Percentiles rank a stretch among this genome's conserved stretches.
These are phyloP conservation scores for Alauda arvensis DNA, from an alignment of 2,797 vertebrate genomes.

Conservation along the genomic window DNA sequence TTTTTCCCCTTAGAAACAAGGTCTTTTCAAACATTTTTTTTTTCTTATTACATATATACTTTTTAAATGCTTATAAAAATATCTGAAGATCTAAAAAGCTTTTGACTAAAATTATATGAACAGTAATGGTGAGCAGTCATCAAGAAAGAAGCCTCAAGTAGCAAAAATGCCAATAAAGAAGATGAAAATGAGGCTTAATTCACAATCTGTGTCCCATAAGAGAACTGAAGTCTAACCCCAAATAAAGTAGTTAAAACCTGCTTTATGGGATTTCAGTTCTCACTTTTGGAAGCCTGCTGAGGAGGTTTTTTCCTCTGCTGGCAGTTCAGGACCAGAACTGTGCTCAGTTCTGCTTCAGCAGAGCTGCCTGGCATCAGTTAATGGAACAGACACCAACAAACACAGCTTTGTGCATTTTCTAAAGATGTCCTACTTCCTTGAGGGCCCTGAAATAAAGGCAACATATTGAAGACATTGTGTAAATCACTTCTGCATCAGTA, in stretches of 20 bases:
- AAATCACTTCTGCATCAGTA: constrained; percentile 47
- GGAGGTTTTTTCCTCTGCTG: not conserved
- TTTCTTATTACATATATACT: not conserved
- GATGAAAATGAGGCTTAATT: not conserved
- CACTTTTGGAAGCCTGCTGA: not conserved
- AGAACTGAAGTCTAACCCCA: not conserved
- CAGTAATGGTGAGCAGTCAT: not conserved
- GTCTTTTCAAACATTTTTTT: not conserved
- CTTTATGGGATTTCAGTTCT: not conserved
- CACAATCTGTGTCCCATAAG: not conserved
- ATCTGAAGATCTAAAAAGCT: not conserved
- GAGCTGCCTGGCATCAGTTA: constrained; percentile 24
- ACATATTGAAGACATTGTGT: constrained; percentile 50
- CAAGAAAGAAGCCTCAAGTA: not conserved
- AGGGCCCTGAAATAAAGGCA: constrained; percentile 21
- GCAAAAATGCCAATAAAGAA: not conserved
- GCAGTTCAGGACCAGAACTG: not conserved
- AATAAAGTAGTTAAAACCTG: not conserved
- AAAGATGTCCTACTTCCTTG: constrained; percentile 58
- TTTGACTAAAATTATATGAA: not conserved
- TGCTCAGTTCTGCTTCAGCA: constrained; percentile 6
- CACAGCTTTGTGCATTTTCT: constrained; percentile 52
- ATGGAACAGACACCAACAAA: constrained; percentile 43
- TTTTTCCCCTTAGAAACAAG: not conserved
- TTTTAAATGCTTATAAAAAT: not conserved